Evolutionary conservation across 2,797 vertebrate genomes (phyloP), one percentile per base, ranked within the genome.

Genomic region (Pempheris klunzingeri): DNA sequence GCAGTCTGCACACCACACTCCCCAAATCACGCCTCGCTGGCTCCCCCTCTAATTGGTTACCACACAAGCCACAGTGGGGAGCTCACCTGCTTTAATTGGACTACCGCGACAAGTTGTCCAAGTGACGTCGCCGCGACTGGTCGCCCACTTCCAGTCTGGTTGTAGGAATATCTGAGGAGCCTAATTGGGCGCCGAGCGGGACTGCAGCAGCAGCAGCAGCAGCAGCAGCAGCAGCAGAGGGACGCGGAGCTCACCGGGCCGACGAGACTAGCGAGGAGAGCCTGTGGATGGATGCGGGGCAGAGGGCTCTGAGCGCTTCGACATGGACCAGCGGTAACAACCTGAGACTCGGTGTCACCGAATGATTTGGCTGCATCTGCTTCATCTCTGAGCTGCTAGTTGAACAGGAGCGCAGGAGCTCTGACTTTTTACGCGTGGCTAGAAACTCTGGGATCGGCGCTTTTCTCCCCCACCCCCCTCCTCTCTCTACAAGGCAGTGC

Each of bases 1-100:
- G 87, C 87, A 77, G 85, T 65, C 81, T 32, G 76, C 74, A 20
- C 74, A 22, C 50, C 53, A 5, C 82, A 44, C 85, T 57, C 32
- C 46, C 43, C 5, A 57, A 73, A 74, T 76, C 87, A 77, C 82
- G 82, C 80, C 65, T 82, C 78, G 0, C 72, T 65, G 74, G 11
- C 49, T 65, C 12, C 65, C 53, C 14, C 53, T 60, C n/a, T 87
- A 90, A 88, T 90, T 92, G 86, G 86, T n/a, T 75, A 3, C 53
- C 71, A 5, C 65, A 3, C 55, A 0, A 24, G 39, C 63, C 1
- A 4, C 67, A 9, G 66, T 1, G 70, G 11, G 60, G 59, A 14
- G 77, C 83, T 60, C 90, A 81, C 88, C 85, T 90, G 88, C 30
- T 84, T 65, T 82, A 87, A 89, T 86, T 87, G 85, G 78, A 78